phyloP scores from a whole-genome alignment of 2,888 invertebrate genomes.

The Synanthedon andrenaeformis region DNA sequence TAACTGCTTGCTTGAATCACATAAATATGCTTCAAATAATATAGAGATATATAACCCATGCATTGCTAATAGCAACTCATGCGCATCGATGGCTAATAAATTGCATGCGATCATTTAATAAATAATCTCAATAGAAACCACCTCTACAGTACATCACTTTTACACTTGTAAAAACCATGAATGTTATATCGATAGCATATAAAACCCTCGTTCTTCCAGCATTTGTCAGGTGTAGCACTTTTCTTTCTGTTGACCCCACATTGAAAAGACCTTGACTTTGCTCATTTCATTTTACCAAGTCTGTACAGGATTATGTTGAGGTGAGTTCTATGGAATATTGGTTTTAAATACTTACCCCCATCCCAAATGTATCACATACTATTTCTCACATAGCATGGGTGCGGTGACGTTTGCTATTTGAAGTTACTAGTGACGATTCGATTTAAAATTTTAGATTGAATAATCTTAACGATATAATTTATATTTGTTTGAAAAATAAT shows the following conservation, averaged over 20 bases:
- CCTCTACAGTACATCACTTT: conserved; percentile 49
- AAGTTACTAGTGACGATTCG: no score
- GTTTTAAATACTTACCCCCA: not conserved
- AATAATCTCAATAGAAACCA: conserved; percentile 37
- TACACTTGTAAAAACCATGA: conserved; percentile 50
- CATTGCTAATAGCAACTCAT: conserved; percentile 32
- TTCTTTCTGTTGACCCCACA: conserved; percentile 34
- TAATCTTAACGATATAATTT: no score
- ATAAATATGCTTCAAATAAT: no score
- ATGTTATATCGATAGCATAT: conserved; percentile 48
- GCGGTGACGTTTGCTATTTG: no score
- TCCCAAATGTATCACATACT: not conserved
- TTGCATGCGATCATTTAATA: conserved; percentile 38
- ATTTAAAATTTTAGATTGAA: no score
- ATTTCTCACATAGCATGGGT: no score
- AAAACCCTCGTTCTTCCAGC: conserved; percentile 66
- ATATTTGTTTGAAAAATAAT: no score
- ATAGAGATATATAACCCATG: not conserved
- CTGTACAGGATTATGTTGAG: conserved; percentile 37
- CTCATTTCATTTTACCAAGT: conserved; percentile 17
- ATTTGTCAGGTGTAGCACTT: conserved; percentile 74
- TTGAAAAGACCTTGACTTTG: not conserved
- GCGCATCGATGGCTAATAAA: conserved; percentile 21
- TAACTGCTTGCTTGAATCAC: no score
- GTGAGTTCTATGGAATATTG: conserved; percentile 52